Conservation (phyloP, 2,888 invertebrate species). For the Nomada ruficornis region DNA sequence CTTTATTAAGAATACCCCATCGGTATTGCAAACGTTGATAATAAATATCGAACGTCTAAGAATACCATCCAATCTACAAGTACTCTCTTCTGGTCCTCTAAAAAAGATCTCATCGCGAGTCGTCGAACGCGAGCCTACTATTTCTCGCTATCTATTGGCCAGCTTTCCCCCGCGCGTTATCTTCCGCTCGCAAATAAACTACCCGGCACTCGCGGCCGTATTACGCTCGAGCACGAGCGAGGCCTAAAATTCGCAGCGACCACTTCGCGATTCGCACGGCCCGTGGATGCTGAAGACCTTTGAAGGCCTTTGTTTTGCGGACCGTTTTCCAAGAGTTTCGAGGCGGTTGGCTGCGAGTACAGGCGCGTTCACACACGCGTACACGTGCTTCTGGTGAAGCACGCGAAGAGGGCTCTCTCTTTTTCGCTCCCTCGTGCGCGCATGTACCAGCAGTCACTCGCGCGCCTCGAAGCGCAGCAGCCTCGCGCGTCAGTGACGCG, state of each 20-base stretch:
- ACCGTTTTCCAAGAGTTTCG: slow-evolving; percentile 9
- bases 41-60: too few relatives aligned
- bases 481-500: background rate
- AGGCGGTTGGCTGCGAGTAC: slow-evolving; percentile 13
- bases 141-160: background rate
- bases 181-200: background rate
- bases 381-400: background rate
- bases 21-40: too few relatives aligned
- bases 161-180: background rate
- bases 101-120: background rate
- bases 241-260: slow-evolving; percentile 20
- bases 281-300: slow-evolving; percentile 12
- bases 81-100: too few relatives aligned
- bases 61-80: too few relatives aligned
- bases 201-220: background rate
- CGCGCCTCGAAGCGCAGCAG: background rate
- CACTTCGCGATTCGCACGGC: slow-evolving; percentile 14
- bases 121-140: too few relatives aligned
- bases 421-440: background rate
- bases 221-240: background rate
- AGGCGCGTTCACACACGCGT: slow-evolving; percentile 13
- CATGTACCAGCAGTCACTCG: background rate
- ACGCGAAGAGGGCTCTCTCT: background rate
- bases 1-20: too few relatives aligned
- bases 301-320: background rate